These are phyloP conservation scores for Cosmia trapezina DNA, from an alignment of 2,888 invertebrate genomes.

Conservation along the genomic window DNA sequence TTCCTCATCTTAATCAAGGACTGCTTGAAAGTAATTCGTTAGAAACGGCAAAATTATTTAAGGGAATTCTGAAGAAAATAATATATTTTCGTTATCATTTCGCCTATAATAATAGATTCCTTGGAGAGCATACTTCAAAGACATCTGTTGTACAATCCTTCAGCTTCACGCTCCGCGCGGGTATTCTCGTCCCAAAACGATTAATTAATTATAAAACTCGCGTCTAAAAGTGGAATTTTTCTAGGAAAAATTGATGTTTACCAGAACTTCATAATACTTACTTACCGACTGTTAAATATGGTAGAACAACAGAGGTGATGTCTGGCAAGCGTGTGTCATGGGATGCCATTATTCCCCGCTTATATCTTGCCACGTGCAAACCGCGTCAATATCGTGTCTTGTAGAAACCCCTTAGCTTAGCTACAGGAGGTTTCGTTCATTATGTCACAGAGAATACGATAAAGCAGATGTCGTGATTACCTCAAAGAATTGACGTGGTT, in stretches of 20 bases:
- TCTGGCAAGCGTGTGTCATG: neutral
- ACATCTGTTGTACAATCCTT: constrained; percentile 18
- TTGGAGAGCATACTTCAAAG: constrained; percentile 27
- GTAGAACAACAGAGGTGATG: neutral
- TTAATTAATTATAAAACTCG: constrained; percentile 23
- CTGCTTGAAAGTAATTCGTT: constrained; percentile 15
- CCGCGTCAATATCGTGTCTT: no score
- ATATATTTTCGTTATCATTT: constrained; percentile 21
- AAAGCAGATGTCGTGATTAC: no score
- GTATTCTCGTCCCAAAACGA: constrained; percentile 16
- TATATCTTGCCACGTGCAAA: no score
- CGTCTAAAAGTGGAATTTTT: constrained; percentile 5
- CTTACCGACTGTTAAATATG: neutral
- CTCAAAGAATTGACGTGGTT: no score
- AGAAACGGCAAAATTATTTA: neutral
- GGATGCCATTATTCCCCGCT: no score
- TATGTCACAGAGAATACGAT: no score
- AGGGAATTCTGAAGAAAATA: constrained; percentile 18
- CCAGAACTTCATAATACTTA: no score
- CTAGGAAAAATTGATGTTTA: neutral
- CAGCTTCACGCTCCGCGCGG: constrained; percentile 5
- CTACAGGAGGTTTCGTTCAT: no score
- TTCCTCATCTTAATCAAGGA: constrained; percentile 8
- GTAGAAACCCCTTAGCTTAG: no score
- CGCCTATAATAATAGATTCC: constrained; percentile 20